Evolutionary conservation across 2,797 vertebrate genomes (phyloP), one percentile per base, ranked within the genome.

Genomic region (Podargus strigoides): DNA sequence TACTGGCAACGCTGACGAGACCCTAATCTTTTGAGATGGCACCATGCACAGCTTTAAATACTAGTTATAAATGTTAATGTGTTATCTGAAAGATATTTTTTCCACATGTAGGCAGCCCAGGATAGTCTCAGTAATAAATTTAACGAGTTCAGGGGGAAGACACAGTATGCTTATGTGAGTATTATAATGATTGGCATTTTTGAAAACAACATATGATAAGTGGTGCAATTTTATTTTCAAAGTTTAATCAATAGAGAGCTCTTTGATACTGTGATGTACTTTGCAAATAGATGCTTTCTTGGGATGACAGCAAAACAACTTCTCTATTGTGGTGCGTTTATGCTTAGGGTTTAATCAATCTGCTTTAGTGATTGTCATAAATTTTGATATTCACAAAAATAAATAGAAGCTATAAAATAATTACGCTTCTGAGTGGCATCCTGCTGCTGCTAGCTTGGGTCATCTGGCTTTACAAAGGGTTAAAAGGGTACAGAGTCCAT

Each of bases 211-310:
- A 34, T 92, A 75, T 92, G 95, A 95, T 83, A 93, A 96, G 70
- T 70, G 53, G 85, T 89, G 86, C 46, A 60, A 93, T 95, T 96
- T 94, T 95, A 94, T 95, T 97, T 97, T 91, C 90, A 95, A 95
- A 96, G 79, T 93, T 79, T 95, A 97, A 96, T 95, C 74, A 94
- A 95, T 95, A 90, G 63, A 91, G 95, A 95, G 34, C 63, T 93
- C 76, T 87, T 91, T 94, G 84, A 53, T 97, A 86, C 88, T 95
- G 85, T 70, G 37, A 34, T 50, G 44, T 82, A 64, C 66, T 94
- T 95, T 92, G 78, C 72, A 94, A 88, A 90, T 81, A 91, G 87
- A 82, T 88, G 70, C 39, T 94, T 93, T 24, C 67, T 87, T 82
- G 53, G 34, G 70, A 79, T 93, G 93, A 88, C 70, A 94, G 74